phyloP scores from a whole-genome alignment of 2,888 invertebrate genomes.

The Yponomeuta sedellus region DNA sequence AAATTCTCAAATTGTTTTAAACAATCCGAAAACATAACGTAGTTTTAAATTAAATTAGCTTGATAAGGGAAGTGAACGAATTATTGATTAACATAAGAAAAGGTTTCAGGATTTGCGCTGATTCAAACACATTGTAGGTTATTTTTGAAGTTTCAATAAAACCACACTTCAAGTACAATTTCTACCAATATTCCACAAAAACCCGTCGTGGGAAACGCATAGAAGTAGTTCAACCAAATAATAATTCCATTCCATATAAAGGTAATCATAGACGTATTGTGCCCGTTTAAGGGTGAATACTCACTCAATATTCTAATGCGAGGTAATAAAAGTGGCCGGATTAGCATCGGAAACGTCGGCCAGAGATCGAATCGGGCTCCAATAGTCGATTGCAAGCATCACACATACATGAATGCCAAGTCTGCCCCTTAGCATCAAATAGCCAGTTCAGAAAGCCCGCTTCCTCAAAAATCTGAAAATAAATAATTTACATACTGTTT shows the following conservation, averaged over 20 bases:
- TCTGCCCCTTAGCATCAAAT: not conserved
- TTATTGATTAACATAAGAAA: too few relatives aligned
- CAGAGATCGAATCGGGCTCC: constrained; percentile 7
- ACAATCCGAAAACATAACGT: too few relatives aligned
- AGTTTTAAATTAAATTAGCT: too few relatives aligned
- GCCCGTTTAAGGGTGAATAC: constrained; percentile 9
- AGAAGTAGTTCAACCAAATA: too few relatives aligned
- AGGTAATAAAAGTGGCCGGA: constrained; percentile 11
- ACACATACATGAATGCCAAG: constrained; percentile 7
- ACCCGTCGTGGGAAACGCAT: not conserved
- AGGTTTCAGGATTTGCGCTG: too few relatives aligned
- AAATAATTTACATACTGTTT: too few relatives aligned
- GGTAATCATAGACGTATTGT: constrained; percentile 12
- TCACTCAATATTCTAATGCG: constrained; percentile 14
- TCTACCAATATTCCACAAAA: not conserved
- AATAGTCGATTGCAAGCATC: not conserved
- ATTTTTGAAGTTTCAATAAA: too few relatives aligned
- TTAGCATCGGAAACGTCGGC: constrained; percentile 12
- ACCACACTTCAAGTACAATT: not conserved
- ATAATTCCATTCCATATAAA: too few relatives aligned
- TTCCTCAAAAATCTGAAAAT: too few relatives aligned
- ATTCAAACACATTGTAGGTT: too few relatives aligned
- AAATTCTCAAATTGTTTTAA: too few relatives aligned
- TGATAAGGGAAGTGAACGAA: too few relatives aligned
- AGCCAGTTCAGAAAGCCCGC: not conserved